Percentiles rank a stretch among this genome's conserved stretches.
phyloP scores from a whole-genome alignment of 2,888 invertebrate species.

The Aspidiotus destructor region DNA sequence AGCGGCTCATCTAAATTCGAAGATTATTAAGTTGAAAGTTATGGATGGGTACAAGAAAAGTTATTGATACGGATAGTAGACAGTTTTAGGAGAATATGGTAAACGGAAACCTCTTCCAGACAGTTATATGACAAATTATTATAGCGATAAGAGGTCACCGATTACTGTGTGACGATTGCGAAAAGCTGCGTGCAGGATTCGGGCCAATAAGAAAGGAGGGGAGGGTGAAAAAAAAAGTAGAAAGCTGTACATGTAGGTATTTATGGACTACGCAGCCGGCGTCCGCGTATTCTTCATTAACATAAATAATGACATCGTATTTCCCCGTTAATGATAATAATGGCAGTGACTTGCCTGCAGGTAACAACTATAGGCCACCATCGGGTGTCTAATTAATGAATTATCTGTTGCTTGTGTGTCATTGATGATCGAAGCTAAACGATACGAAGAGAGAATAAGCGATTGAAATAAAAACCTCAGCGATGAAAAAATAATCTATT shows the following conservation, averaged over 20 bases:
- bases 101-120: no score
- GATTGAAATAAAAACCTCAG: background rate
- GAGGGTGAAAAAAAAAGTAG: conserved; percentile 5
- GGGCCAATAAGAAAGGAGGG: no score
- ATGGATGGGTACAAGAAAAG: no score
- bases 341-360: conserved; percentile 11
- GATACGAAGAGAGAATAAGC: background rate
- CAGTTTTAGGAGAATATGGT: no score
- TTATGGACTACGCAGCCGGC: conserved; percentile 3
- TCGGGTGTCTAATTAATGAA: conserved; percentile 21
- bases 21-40: no score
- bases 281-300: conserved; percentile 19
- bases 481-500: conserved; percentile 1
- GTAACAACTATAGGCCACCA: conserved; percentile 19
- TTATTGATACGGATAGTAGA: no score
- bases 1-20: no score
- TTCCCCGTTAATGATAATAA: conserved; percentile 16
- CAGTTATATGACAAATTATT: no score
- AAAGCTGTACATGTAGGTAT: conserved; percentile 8
- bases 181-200: no score
- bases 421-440: conserved; percentile 8
- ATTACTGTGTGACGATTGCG: no score
- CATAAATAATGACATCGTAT: conserved; percentile 19
- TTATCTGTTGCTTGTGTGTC: conserved; percentile 5
- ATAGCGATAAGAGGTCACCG: no score